Evolutionary conservation across 2,113 vertebrate genomes (phyloP).

Genomic region (Clarias batrachus): DNA sequence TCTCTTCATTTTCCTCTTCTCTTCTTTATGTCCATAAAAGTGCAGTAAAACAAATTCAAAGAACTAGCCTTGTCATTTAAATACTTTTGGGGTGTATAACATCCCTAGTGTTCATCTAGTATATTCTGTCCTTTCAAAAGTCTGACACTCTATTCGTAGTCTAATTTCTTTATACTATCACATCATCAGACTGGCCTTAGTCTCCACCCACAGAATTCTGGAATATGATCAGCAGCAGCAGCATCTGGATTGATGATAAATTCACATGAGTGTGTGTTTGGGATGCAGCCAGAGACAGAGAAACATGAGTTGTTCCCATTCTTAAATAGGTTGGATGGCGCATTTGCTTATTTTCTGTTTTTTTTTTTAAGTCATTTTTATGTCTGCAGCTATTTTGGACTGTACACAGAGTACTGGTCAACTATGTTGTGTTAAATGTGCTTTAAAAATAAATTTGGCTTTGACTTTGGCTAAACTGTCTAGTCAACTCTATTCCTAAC

Average conservation of each 20-base stretch:
- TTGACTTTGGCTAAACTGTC: neutral
- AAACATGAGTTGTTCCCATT: neutral
- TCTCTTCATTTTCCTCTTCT: too few relatives aligned
- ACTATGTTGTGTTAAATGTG: too few relatives aligned
- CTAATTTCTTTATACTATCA: neutral
- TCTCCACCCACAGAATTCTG: neutral
- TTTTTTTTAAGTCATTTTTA: too few relatives aligned
- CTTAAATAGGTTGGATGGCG: neutral
- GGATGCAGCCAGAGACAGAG: neutral
- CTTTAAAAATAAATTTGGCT: too few relatives aligned
- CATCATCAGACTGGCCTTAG: neutral
- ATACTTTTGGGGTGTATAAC: neutral
- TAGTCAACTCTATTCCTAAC: neutral
- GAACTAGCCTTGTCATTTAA: neutral
- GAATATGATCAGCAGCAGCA: neutral
- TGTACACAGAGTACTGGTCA: too few relatives aligned
- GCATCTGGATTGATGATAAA: neutral
- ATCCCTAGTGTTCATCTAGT: neutral
- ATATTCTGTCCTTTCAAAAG: neutral
- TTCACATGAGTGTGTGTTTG: neutral
- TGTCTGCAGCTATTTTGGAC: too few relatives aligned
- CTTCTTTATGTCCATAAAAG: neutral
- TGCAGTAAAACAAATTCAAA: neutral
- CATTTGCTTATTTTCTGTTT: neutral
- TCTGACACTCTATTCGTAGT: neutral